Conservation (phyloP, 2,113 vertebrate genomes). For the Rattus norvegicus region GRCr8 NC_086021.1:72511001-72511500, state of each 20-base stretch:
- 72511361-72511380: neutral
- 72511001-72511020: slow-evolving; percentile 31
- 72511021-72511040: slow-evolving; percentile 22
- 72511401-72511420: neutral
- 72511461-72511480: neutral
- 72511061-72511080: neutral
- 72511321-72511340: neutral
- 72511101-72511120: neutral
- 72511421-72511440: neutral
- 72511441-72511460: neutral
- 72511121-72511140: neutral
- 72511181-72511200: neutral
- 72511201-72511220: neutral
- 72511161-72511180: neutral
- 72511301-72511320: neutral
- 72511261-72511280: neutral
- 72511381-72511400: neutral
- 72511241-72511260: neutral
- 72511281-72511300: neutral
- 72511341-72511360: neutral
- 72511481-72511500: neutral
- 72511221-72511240: neutral
- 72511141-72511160: slow-evolving; percentile 14
- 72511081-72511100: neutral
- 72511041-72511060: neutral